Evolutionary conservation across 2,888 invertebrate genomes (phyloP), one percentile per base, ranked within the genome.

Genomic region (Cheilosia soror): DNA sequence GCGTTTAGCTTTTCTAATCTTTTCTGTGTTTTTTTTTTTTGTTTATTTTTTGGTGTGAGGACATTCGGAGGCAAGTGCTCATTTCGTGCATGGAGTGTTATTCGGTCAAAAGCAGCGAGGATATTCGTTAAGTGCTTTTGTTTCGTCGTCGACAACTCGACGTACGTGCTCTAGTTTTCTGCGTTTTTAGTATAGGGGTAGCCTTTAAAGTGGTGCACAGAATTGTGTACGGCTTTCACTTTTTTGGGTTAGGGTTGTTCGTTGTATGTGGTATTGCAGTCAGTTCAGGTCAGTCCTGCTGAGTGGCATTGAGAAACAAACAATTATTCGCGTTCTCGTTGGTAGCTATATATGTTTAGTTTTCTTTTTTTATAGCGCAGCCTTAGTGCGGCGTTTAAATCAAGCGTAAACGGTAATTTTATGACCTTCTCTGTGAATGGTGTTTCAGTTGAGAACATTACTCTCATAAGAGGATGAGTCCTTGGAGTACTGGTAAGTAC

Each of bases 51-150:
- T 20, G 27, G 42, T 29, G 11, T 20, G n/a, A 20, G 31, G 44
- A 4, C 20, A 49, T 27, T 58, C 31, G 47, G 31, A 42, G 53
- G 13, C 33, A 44, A 76, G 69, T 55, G 63, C 51, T 69, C 58
- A 69, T 79, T 83, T 73, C 55, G 68, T 75, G 83, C 58, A 65
- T 75, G 58, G 31, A 68, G 68, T 57, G 47, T 57, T 63, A 68
- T 63, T 75, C 25, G 68, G 73, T 53, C 44, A 65, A 65, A 53
- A 65, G 44, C 65, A 65, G 44, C 65, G 44, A 60, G 57, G 63
- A 73, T 53, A 72, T 49, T 78, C 62, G 68, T 79, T 79, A 73
- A 84, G 79, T 79, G 83, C 58, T 75, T 69, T 75, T 75, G 79
- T 69, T 37, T 37, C 37, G 37, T 25, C 51, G 47, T 47, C 13